Evolutionary conservation across 1,140 invertebrate species (phyloP), one percentile per base, ranked within the genome.

Genomic region (Eurosta solidaginis): DNA sequence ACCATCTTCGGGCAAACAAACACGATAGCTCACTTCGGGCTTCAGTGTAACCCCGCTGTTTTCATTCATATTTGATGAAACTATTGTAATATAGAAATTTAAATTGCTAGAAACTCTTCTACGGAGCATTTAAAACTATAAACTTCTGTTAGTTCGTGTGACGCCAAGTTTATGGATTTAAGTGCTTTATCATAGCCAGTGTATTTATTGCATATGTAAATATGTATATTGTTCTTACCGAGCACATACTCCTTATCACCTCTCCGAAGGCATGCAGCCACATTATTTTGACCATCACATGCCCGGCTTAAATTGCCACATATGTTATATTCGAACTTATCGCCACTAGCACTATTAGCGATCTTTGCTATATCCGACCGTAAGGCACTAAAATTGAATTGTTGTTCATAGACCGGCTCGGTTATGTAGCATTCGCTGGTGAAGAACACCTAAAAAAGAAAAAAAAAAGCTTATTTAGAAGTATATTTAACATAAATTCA

Each of bases 261-360:
- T 42, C 77, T 83, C 47, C 79, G 84, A 1, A 87, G 78, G 29
- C 87, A 88, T 17, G 86, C 87, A 2, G 84, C 79, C 7, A 82
- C 83, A 79, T 85, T 81, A 17, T 50, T 82, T 59, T 82, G 80
- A 7, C 80, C 81, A 63, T 83, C 81, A 47, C 86, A 88, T 20
- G 77, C 82, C 27, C 78, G 79, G 0, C 80, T 80, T 14, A 87
- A 73, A 63, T 84, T 84, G 14, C 84, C 79, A 74, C 87, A 87
- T 1, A 88, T 36, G 49, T 88, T 88, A 52, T 87, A 88, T 63
- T 86, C 83, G 29, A 88, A 84, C 12, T 77, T 79, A 47, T 84
- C 83, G n/a, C 54, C 63, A 36, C 79, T 78, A 52, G 77, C 76
- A 47, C 74, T 74, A 0, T 36, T 36, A 2, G 82, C 78, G 10